These are phyloP conservation scores for Eumaeus atala DNA, from an alignment of 1,140 invertebrate species.

Conservation along the genomic window DNA sequence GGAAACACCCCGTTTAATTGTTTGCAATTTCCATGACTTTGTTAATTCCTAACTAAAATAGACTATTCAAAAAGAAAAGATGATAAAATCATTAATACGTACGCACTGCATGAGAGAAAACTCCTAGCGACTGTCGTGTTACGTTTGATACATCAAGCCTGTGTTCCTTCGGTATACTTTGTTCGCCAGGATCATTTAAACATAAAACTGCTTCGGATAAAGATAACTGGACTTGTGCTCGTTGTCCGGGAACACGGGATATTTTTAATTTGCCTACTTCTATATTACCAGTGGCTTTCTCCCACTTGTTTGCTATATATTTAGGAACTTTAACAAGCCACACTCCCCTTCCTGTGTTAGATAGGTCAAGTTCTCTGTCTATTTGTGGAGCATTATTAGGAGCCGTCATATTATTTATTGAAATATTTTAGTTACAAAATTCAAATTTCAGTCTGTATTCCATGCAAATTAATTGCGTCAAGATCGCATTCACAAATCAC, in stretches of 20 bases:
- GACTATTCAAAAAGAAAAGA: not conserved
- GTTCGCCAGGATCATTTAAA: constrained; percentile 80
- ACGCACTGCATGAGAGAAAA: constrained; percentile 88
- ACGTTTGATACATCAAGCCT: constrained; percentile 92
- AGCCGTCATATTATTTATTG: constrained; percentile 35
- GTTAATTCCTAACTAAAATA: no score
- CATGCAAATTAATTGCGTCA: no score
- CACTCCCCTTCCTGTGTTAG: constrained; percentile 90
- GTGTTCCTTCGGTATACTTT: constrained; percentile 91
- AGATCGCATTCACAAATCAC: no score
- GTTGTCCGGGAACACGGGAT: constrained; percentile 73
- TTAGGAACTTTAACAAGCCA: constrained; percentile 98
- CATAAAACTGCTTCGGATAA: constrained; percentile 78
- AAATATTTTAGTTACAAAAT: no score
- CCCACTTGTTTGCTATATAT: constrained; percentile 94
- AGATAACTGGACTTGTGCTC: constrained; percentile 75
- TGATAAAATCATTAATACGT: constrained; percentile 46
- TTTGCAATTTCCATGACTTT: no score
- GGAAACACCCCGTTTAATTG: no score
- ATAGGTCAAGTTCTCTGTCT: constrained; percentile 88
- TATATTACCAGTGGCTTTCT: constrained; percentile 82
- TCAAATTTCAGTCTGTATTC: no score
- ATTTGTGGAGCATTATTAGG: constrained; percentile 64
- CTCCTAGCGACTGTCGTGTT: constrained; percentile 89
- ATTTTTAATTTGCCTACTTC: constrained; percentile 77